Base-by-base conservation (phyloP, 2,888 invertebrate genomes). In the Drosophila fungiperda region DNA sequence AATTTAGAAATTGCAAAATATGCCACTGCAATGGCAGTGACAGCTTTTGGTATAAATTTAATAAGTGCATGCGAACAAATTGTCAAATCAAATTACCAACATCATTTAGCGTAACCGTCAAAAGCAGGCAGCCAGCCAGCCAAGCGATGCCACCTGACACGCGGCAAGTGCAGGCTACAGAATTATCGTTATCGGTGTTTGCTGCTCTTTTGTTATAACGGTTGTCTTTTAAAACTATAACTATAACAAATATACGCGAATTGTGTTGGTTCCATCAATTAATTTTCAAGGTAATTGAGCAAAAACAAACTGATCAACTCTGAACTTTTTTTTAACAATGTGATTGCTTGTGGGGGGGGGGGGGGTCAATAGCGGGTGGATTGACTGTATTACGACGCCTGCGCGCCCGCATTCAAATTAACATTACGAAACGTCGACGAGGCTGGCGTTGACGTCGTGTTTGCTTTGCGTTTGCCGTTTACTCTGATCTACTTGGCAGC, bases 81-180 rank as follows among this genome's bases (percentile, higher is more conserved):
- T 90, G 90, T 89, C 50, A 85, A 90, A 82, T 90, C 80, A 78
- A 90, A 87, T 89, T 89, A 84, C 72, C 48, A 38, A 74, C 76
- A 88, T 87, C 80, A 86, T 76, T 83, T 74, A 85, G 71, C 81
- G 82, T 78, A 74, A 73, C 68, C 78, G 79, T 76, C 70, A 81
- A 76, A 60, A 45, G 52, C 38, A 55, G 54, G 23, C 59, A 48
- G 45, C 45, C 45, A 54, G 53, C 35, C 59, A 57, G 52, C 82
- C 63, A 66, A 80, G 80, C 82, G 82, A 78, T 78, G 63, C 68
- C 68, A 81, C 73, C 52, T 57, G 59, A 26, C 78, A 78, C 61
- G 78, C 60, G 45, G 40, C 45, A 45, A 50, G 29, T 61, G 57
- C 60, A 52, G 55, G 32, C 29, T 32, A 11, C 52, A 54, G 45